Evolutionary conservation across 2,113 vertebrate species (phyloP).

Genomic region (Campylomormyrus numenius): DNA sequence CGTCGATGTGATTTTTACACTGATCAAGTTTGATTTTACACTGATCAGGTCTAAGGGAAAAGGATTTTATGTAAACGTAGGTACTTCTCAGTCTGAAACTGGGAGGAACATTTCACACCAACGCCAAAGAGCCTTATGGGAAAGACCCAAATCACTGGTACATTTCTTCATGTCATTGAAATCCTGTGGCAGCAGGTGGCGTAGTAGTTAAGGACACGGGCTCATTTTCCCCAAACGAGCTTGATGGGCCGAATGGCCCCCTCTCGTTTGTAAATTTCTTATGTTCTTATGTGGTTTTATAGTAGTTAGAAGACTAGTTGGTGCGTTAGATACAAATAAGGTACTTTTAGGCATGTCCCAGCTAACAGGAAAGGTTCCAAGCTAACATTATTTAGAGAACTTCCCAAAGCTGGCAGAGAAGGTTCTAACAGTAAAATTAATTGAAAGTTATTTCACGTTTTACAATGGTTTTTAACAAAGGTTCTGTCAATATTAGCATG

Average conservation of each 20-base stretch:
- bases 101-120: background rate
- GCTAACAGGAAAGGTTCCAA: background rate
- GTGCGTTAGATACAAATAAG: background rate
- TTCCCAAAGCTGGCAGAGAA: background rate
- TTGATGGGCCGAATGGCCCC: no score
- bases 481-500: background rate
- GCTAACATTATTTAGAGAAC: background rate
- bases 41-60: background rate
- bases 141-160: background rate
- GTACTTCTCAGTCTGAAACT: background rate
- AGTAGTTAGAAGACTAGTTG: background rate
- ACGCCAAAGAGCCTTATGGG: background rate
- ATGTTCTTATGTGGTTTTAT: background rate
- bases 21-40: background rate
- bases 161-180: background rate
- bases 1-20: background rate
- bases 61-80: background rate
- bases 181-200: background rate
- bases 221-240: background rate
- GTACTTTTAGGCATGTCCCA: background rate
- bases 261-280: no score
- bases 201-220: background rate
- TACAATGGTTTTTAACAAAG: background rate
- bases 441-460: background rate
- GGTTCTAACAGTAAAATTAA: background rate